Evolutionary conservation across 2,888 invertebrate species (phyloP).

Genomic region (Zelleria hepariella): DNA sequence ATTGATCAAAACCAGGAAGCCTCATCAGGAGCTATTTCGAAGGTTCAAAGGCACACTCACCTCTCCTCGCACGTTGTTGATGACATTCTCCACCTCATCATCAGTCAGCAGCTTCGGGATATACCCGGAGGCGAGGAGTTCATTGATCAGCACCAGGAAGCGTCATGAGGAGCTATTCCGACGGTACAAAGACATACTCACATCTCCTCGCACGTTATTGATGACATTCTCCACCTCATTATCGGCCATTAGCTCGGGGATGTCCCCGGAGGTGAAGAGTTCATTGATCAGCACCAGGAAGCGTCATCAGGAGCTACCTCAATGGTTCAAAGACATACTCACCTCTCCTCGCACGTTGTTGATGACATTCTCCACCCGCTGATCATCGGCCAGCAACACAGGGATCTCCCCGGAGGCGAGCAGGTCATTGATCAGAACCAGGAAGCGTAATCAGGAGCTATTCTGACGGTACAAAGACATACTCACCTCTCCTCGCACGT

Average conservation of each 20-base stretch:
- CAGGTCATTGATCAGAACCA: conserved; percentile 94
- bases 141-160: conserved; percentile 93
- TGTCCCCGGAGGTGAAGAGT: conserved; percentile 93
- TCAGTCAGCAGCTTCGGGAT: conserved; percentile 92
- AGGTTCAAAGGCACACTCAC: no score
- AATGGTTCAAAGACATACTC: no score
- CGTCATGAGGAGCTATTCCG: no score
- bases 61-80: conserved; percentile 81
- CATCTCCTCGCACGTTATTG: conserved; percentile 80
- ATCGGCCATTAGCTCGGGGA: conserved; percentile 90
- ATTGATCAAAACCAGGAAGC: conserved; percentile 91
- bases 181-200: no score
- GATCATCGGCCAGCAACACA: conserved; percentile 91
- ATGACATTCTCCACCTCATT: conserved; percentile 93
- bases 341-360: conserved; percentile 82
- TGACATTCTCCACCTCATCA: conserved; percentile 91
- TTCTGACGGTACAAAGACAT: no score
- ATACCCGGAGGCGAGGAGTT: conserved; percentile 94
- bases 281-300: conserved; percentile 95
- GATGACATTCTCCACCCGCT: conserved; percentile 89
- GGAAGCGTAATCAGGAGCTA: no score
- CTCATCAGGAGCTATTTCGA: conserved; percentile 95
- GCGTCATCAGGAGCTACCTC: no score
- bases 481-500: conserved; percentile 79
- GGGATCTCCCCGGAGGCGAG: conserved; percentile 95